Conservation (phyloP, 2,113 vertebrate genomes). For the Hippocampus zosterae region DNA sequence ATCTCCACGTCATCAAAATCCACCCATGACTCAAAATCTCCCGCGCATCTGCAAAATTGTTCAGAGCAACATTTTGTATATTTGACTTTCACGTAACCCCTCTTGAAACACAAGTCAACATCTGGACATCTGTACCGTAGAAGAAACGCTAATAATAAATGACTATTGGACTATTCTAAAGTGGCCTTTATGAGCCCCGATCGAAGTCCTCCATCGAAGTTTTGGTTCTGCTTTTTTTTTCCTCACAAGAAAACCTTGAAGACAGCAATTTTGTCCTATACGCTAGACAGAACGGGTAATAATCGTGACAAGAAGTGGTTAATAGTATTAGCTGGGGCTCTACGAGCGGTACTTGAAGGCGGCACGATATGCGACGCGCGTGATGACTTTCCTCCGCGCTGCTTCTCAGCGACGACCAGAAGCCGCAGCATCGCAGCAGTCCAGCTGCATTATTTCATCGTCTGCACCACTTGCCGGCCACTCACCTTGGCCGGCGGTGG, state of each 20-base stretch:
- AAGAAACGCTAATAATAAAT: too few relatives aligned
- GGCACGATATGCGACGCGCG: conserved; percentile 47
- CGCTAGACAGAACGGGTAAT: neutral
- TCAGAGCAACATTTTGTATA: too few relatives aligned
- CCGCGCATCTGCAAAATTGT: too few relatives aligned
- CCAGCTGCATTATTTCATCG: conserved; percentile 38
- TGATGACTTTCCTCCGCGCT: conserved; percentile 59
- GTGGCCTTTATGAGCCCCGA: too few relatives aligned
- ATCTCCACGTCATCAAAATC: too few relatives aligned
- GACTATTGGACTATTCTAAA: too few relatives aligned
- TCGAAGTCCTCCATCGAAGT: too few relatives aligned
- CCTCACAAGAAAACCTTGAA: neutral
- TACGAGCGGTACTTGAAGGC: conserved; percentile 44
- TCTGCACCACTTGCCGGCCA: conserved; percentile 56
- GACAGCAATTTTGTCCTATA: neutral
- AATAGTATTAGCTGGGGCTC: neutral
- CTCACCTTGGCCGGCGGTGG: conserved; percentile 72
- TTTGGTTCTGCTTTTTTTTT: too few relatives aligned
- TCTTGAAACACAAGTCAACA: too few relatives aligned
- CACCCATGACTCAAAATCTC: too few relatives aligned
- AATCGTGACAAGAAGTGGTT: neutral
- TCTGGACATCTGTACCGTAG: too few relatives aligned
- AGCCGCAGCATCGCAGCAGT: conserved; percentile 52
- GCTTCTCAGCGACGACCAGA: conserved; percentile 46
- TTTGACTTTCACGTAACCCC: too few relatives aligned